Conservation (phyloP, 1,140 invertebrate species). For the Formica selysi region DNA sequence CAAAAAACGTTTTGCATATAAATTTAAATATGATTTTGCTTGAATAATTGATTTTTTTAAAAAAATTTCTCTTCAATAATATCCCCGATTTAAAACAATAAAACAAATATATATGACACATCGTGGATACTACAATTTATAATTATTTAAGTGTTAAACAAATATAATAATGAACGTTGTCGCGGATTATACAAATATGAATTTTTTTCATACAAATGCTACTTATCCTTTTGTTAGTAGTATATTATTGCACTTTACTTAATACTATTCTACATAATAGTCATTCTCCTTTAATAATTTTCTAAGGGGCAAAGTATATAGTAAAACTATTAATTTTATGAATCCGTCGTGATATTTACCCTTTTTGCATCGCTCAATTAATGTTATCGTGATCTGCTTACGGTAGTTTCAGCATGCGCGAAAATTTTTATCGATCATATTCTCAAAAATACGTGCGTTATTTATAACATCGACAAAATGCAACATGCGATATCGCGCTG, state of each 20-base stretch:
- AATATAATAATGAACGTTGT: neutral
- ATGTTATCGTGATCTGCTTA: conserved; percentile 46
- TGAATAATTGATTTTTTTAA: neutral
- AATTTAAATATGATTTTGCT: neutral
- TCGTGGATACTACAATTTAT: neutral
- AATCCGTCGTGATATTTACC: conserved; percentile 16
- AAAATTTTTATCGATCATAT: conserved; percentile 34
- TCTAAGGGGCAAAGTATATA: neutral
- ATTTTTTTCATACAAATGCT: neutral
- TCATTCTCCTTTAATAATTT: conserved; percentile 39
- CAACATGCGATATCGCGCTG: conserved; percentile 16
- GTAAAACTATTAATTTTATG: conserved; percentile 3
- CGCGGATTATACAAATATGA: neutral
- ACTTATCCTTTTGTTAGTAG: conserved; percentile 25
- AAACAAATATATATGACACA: neutral
- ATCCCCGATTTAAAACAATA: neutral
- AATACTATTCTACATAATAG: neutral
- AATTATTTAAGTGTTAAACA: conserved; percentile 43
- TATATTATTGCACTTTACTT: conserved; percentile 3
- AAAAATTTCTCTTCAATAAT: neutral
- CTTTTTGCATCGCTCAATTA: conserved; percentile 41
- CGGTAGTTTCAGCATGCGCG: conserved; percentile 34
- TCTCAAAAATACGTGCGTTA: conserved; percentile 4
- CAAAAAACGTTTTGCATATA: neutral
- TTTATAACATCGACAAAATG: conserved; percentile 27